Conservation (phyloP, 1,140 invertebrate genomes). For the Aphelenchoides besseyi region DNA sequence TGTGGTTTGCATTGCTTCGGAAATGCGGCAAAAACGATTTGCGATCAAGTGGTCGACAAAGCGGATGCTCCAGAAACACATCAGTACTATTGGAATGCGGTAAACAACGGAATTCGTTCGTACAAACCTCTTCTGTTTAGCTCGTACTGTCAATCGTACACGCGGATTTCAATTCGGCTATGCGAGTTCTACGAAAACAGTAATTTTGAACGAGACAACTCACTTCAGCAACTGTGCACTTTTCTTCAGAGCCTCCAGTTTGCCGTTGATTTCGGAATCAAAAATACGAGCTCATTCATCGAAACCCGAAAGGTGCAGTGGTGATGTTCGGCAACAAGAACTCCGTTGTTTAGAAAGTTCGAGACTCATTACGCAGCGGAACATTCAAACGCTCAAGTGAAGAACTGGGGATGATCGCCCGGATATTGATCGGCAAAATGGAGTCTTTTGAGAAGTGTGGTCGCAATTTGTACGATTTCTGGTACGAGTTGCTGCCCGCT, state of each 20-base stretch:
- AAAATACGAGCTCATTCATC: conserved; percentile 1
- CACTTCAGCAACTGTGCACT: conserved; percentile 14
- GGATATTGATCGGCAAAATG: conserved; percentile 17
- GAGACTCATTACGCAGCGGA: conserved; percentile 4
- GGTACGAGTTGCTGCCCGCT: conserved; percentile 26
- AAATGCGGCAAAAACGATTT: conserved; percentile 9
- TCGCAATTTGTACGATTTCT: conserved; percentile 3
- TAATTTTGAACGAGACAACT: conserved; percentile 5
- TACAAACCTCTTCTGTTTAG: conserved; percentile 15
- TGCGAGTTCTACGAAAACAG: conserved; percentile 9
- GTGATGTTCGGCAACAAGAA: too few species aligned
- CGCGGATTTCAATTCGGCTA: conserved; percentile 15
- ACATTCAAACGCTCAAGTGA: conserved; percentile 4
- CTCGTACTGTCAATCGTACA: conserved; percentile 11
- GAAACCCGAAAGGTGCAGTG: conserved; percentile 18
- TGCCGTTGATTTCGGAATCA: neutral
- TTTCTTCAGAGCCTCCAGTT: conserved; percentile 6
- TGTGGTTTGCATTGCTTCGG: conserved; percentile 17
- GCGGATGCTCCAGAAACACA: conserved; percentile 14
- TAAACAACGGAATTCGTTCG: neutral
- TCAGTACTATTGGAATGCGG: conserved; percentile 25
- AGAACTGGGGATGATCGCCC: conserved; percentile 18
- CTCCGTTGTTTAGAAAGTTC: conserved; percentile 6
- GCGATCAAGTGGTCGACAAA: neutral
- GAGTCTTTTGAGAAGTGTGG: conserved; percentile 11